phyloP scores from a whole-genome alignment of 64 coral and sea anemone genomes.

The Acropora yongei region DNA sequence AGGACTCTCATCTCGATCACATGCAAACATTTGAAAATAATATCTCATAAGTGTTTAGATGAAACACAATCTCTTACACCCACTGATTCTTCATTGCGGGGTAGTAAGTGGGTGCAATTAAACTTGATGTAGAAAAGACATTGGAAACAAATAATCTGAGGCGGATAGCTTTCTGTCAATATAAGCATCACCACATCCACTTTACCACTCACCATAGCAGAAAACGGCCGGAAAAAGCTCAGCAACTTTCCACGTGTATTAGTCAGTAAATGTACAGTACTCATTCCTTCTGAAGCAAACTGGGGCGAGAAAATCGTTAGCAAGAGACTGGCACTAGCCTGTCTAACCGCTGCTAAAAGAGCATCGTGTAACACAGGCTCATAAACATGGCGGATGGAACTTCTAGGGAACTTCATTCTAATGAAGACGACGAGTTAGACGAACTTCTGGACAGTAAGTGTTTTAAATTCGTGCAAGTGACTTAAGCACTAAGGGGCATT shows the following conservation, averaged over 20 bases:
- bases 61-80: no score
- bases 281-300: neutral
- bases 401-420: neutral
- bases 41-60: no score
- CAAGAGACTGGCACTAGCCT: neutral
- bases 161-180: neutral
- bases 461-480: neutral
- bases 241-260: neutral
- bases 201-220: constrained; percentile 5
- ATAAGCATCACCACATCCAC: neutral
- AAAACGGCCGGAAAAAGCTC: neutral
- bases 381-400: constrained; percentile 74
- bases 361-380: neutral
- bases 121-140: no score
- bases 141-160: neutral
- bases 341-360: neutral
- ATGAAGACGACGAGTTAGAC: constrained; percentile 61
- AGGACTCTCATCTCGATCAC: no score
- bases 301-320: neutral
- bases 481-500: neutral
- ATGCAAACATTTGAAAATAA: no score
- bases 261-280: neutral
- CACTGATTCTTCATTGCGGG: no score
- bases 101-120: no score
- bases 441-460: constrained; percentile 77